Base-by-base conservation (phyloP, 2,888 invertebrate species). In the Latrodectus hesperus region DNA sequence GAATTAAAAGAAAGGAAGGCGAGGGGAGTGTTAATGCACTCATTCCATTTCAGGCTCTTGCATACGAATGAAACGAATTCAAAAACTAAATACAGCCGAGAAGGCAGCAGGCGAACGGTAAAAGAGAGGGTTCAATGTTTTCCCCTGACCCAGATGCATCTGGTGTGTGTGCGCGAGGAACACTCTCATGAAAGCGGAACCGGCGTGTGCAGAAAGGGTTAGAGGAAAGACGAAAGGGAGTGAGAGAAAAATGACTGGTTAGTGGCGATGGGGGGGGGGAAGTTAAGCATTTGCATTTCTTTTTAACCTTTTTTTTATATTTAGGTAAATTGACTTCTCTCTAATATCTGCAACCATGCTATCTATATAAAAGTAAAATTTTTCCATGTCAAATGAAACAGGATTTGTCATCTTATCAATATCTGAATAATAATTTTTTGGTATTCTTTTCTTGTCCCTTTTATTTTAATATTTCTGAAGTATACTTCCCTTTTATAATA, bases 81-180 rank as follows among this genome's bases (percentile, higher is more conserved):
- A 73, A 17, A 49, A 75, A 38, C 38, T 38, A 38, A 38, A 38
- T 38, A 38, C 38, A 38, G 26, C 38, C 1, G 26, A 55, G 26
- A 49, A 49, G 17, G 11, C 14, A 65, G 26, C 9, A 65, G 38
- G 38, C 26, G 64, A 76, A 65, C 49, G 38, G 65, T 49, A 76
- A 70, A 67, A 67, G 26, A 38, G 60, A 75, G 86, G 76, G 86
- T 87, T 87, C 86, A 87, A 87, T 67, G 86, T 67, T 72, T 87
- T 87, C 86, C 81, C 86, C 81, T 87, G 86, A 82, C 81, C 86
- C 67, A 87, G 76, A 87, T 81, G 73, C 81, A 72, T 65, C 22
- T 53, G 71, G 80, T 80, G 78, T 73, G 38, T 77, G 51, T 38
- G 49, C 52, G 72, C 16, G 16, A 55, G 65, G 70, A 38, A 52